Base-by-base conservation (phyloP, 2,888 invertebrate genomes). In the Andrena minutula region DNA sequence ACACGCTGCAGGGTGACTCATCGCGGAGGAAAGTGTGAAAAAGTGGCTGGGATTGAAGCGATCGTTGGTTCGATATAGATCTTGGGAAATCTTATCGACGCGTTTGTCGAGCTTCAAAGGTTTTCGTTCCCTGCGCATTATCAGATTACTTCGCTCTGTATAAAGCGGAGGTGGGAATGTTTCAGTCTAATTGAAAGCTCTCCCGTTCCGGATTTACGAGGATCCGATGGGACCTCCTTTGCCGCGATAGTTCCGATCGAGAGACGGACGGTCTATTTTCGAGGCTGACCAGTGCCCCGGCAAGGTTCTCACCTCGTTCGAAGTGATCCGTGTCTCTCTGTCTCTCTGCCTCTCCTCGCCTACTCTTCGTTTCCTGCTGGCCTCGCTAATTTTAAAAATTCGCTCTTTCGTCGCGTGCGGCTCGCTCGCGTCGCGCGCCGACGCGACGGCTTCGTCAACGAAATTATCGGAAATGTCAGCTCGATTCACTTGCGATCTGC, bases 231-330 rank as follows among this genome's bases (percentile, higher is more conserved):
- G 53, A 41, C 12, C 12, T 23, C 26, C 49, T 30, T 74, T 49
- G 49, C 63, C 76, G 53, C 47, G 77, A 81, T 76, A 69, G 49
- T 69, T 73, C 64, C n/a, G 75, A 82, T 85, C 74, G 63, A 60
- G 69, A 10, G 65, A 41, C 16, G 65, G 80, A 70, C 73, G 58
- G 47, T 84, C 85, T 85, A 85, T 85, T 85, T 84, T 85, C 75
- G 82, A 82, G 79, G 70, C 69, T 82, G 85, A 82, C 85, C 76
- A 74, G 49, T 51, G 68, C 71, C 75, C 56, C 80, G 61, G 26
- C 71, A 75, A 80, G 71, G 63, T 70, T 75, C 79, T 32, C 30
- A 7, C 10, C 30, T 49, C 76, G 47, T 70, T 75, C 64, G 69
- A 65, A 41, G 7, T 26, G 53, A 35, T 35, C 35, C 35, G 35